These are phyloP conservation scores for Ephydatia muelleri DNA, from an alignment of 37 sponge, comb jelly and placozoan genomes.

Conservation along the genomic window DNA sequence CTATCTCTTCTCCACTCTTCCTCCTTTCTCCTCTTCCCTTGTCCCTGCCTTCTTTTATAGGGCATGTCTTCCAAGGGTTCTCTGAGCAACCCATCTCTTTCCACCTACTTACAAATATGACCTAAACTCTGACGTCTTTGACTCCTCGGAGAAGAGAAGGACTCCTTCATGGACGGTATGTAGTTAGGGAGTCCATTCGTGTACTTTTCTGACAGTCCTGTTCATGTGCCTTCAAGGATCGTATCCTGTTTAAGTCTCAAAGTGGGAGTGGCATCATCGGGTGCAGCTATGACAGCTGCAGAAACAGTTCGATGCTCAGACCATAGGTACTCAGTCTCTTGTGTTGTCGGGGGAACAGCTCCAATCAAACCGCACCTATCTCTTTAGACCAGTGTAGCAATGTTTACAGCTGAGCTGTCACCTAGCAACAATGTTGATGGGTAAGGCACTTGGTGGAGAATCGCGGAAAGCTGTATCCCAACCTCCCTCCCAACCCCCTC, in stretches of 20 bases:
- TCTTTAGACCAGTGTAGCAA: slow-evolving; percentile 39
- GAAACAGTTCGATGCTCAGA: slow-evolving; percentile 54
- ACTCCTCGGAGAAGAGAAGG: slow-evolving; percentile 73
- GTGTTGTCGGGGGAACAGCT: no score
- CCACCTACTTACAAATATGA: slow-evolving; percentile 87
- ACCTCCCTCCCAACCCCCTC: no score
- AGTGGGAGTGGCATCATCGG: slow-evolving; percentile 39
- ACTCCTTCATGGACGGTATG: slow-evolving; percentile 90
- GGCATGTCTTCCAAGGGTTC: slow-evolving; percentile 64
- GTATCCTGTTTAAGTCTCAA: slow-evolving; percentile 66
- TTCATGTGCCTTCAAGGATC: slow-evolving; percentile 57
- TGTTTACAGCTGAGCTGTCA: slow-evolving; percentile 33
- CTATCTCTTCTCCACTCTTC: background rate
- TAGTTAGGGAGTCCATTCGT: background rate
- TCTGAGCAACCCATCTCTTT: slow-evolving; percentile 81
- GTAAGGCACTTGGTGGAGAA: slow-evolving; percentile 27
- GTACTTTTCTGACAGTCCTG: background rate
- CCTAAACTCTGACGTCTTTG: slow-evolving; percentile 65
- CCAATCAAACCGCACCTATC: no score
- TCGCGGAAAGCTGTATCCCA: background rate
- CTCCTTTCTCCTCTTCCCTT: background rate
- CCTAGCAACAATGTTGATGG: slow-evolving; percentile 45
- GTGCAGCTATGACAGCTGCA: slow-evolving; percentile 48
- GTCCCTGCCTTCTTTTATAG: background rate
- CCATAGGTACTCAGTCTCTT: slow-evolving; percentile 86